Conservation (phyloP, 2,888 invertebrate genomes). For the Pterostichus niger region DNA sequence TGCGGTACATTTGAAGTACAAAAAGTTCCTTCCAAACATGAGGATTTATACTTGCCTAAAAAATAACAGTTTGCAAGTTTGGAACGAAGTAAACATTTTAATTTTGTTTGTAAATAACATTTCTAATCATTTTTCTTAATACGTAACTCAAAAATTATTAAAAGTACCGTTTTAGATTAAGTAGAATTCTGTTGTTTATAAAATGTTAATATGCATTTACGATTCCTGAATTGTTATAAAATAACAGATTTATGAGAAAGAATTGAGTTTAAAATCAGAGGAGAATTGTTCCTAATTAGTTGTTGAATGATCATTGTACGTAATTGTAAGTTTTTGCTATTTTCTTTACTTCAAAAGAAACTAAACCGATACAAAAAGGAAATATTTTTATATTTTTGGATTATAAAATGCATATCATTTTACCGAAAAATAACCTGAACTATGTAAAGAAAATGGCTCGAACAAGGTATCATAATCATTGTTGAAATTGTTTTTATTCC, state of each 20-base stretch:
- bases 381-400: conserved; percentile 45
- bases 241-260: conserved; percentile 15
- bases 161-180: conserved; percentile 13
- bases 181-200: conserved; percentile 19
- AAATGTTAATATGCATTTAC: conserved; percentile 19
- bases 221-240: conserved; percentile 14
- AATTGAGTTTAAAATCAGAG: conserved; percentile 12
- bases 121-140: background rate
- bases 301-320: conserved; percentile 35
- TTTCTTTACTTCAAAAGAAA: conserved; percentile 43
- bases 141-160: conserved; percentile 1
- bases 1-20: conserved; percentile 17
- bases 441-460: conserved; percentile 50
- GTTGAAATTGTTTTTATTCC: conserved; percentile 51
- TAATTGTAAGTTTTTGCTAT: conserved; percentile 48
- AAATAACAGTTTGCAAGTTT: background rate
- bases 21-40: background rate
- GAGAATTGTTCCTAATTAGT: conserved; percentile 39
- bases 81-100: too few species aligned
- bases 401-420: conserved; percentile 49
- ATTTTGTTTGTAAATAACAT: conserved; percentile 14
- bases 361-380: background rate
- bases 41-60: background rate
- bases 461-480: conserved; percentile 37
- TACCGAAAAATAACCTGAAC: conserved; percentile 32